These are phyloP conservation scores for Lasioglossum albipes DNA, from an alignment of 1,140 invertebrate species.

Conservation along the genomic window DNA sequence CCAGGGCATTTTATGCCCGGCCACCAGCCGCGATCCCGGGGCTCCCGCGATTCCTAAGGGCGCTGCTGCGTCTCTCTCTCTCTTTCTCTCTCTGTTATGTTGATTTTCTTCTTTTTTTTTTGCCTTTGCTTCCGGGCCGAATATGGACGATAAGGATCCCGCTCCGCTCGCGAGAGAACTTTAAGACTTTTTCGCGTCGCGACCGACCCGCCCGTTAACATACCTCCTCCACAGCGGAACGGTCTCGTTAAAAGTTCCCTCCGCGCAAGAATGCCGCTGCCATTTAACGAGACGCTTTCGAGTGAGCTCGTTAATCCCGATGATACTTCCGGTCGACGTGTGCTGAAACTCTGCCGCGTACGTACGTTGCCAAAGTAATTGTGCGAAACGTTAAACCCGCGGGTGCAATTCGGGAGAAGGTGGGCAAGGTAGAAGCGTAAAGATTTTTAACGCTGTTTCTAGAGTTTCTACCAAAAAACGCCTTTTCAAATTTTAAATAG, in stretches of 20 bases:
- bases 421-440: too few relatives aligned
- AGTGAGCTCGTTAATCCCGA: neutral
- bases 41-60: neutral
- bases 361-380: too few relatives aligned
- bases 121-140: neutral
- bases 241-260: neutral
- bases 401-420: too few relatives aligned
- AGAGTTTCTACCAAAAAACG: too few relatives aligned
- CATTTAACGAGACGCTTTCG: neutral
- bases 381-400: too few relatives aligned
- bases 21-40: neutral
- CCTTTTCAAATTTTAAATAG: too few relatives aligned
- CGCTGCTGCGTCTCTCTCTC: neutral
- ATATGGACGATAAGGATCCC: neutral
- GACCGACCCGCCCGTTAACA: neutral
- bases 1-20: conserved; percentile 33
- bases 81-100: too few relatives aligned
- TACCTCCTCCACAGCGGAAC: neutral
- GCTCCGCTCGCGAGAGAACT: neutral
- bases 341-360: too few relatives aligned
- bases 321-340: neutral
- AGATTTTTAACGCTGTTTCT: too few relatives aligned
- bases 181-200: neutral
- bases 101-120: too few relatives aligned
- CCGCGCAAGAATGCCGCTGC: neutral